Conservation (phyloP, 2,797 vertebrate genomes). For the Sebastes kiyomatsui region DNA sequence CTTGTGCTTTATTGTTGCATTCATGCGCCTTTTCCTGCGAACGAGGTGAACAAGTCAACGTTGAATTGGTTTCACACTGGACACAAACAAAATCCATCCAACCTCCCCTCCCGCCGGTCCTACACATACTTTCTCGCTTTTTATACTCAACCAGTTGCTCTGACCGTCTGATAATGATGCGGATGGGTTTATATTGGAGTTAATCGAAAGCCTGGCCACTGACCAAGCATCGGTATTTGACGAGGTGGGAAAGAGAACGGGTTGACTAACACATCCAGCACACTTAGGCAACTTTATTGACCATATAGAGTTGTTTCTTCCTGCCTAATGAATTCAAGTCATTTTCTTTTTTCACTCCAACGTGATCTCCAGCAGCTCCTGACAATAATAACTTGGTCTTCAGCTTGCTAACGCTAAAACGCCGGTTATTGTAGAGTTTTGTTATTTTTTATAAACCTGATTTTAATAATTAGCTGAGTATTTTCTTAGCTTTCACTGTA, state of each 20-base stretch:
- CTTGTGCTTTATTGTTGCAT: too few species aligned
- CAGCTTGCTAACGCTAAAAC: neutral
- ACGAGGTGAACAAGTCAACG: too few species aligned
- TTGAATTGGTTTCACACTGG: neutral
- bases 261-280: neutral
- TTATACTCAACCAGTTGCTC: too few species aligned
- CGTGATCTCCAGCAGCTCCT: neutral
- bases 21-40: too few species aligned
- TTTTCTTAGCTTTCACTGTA: neutral
- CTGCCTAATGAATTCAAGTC: neutral
- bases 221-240: neutral
- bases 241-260: neutral
- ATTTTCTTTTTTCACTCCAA: neutral
- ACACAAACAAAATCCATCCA: neutral
- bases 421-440: neutral
- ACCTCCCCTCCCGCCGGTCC: too few species aligned
- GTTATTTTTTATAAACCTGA: neutral
- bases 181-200: too few species aligned
- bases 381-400: neutral
- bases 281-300: neutral
- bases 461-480: neutral
- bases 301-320: neutral
- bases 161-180: too few species aligned
- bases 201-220: too few species aligned
- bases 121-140: too few species aligned